A percentile compares a stretch with the other conserved stretches of the same genome.
phyloP scores from a whole-genome alignment of 2,797 vertebrate species.

The Eulemur mongoz region DNA sequence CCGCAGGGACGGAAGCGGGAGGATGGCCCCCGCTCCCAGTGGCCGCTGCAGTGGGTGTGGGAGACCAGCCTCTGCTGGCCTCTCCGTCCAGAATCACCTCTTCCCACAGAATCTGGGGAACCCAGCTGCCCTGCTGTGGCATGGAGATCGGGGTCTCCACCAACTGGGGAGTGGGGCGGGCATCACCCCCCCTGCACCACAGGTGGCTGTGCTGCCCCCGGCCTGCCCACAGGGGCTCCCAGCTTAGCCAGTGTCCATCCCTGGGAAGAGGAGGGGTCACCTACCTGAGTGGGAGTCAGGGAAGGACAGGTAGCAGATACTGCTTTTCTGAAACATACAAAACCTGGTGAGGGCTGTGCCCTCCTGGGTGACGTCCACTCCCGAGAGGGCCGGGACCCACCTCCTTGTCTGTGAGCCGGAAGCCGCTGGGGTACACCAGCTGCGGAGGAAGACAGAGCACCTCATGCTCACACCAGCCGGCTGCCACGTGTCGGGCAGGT shows the following conservation, averaged over 20 bases:
- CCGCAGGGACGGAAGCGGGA: fast-evolving
- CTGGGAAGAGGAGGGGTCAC: fast-evolving
- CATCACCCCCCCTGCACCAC: fast-evolving
- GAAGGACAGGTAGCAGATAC: constrained; percentile 96
- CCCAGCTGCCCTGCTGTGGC: not conserved
- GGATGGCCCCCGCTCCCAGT: not conserved
- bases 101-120: not conserved
- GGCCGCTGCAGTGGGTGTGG: not conserved
- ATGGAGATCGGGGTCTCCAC: fast-evolving
- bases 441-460: constrained; percentile 78
- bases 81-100: not conserved
- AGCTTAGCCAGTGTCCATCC: not conserved
- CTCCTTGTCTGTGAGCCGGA: constrained; percentile 95
- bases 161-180: fast-evolving
- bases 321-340: constrained; percentile 91
- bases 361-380: fast-evolving
- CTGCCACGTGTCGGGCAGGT: not conserved
- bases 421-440: constrained; percentile 93
- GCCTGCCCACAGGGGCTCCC: not conserved
- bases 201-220: not conserved
- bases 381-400: constrained; percentile 77
- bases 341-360: not conserved
- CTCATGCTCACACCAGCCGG: too few relatives aligned
- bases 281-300: constrained; percentile 97
- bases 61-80: fast-evolving